Evolutionary conservation across 2,888 invertebrate genomes (phyloP).

Genomic region (Drosophila subsilvestris): DNA sequence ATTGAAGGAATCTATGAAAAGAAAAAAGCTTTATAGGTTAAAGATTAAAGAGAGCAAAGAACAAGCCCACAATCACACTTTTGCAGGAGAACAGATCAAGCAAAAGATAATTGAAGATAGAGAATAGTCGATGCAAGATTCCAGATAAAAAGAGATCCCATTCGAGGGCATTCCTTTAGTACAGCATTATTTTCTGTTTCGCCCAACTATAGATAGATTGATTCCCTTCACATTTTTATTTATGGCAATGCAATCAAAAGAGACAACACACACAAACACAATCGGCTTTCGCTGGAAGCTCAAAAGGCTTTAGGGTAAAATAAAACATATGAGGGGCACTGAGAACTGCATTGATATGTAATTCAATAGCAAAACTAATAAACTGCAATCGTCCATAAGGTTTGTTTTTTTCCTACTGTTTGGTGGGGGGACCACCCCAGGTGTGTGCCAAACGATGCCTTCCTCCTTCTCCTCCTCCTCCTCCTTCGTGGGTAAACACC

Average conservation of each 20-base stretch:
- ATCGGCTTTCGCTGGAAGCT: constrained; percentile 23
- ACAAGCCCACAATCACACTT: background rate
- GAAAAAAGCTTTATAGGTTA: too few species aligned
- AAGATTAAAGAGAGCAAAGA: background rate
- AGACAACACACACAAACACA: constrained; percentile 11
- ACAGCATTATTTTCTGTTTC: background rate
- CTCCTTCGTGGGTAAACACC: constrained; percentile 19
- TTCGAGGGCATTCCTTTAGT: background rate
- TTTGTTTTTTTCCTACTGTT: constrained; percentile 42
- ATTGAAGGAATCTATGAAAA: too few species aligned
- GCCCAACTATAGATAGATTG: background rate
- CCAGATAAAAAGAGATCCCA: background rate
- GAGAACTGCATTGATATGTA: constrained; percentile 64
- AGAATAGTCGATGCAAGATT: too few species aligned
- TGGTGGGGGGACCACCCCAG: constrained; percentile 41
- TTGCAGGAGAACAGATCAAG: background rate
- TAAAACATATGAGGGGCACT: constrained; percentile 14
- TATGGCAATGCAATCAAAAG: constrained; percentile 31
- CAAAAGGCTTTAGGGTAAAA: constrained; percentile 19
- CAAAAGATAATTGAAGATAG: too few species aligned
- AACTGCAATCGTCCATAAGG: constrained; percentile 63
- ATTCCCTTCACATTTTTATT: constrained; percentile 11
- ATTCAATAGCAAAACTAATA: constrained; percentile 80
- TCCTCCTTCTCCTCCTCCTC: too few species aligned
- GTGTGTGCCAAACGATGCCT: constrained; percentile 29